A percentile compares a stretch with the other conserved stretches of the same genome.
phyloP scores from a whole-genome alignment of 2,888 invertebrate genomes.

The Plebejus melissa region DNA sequence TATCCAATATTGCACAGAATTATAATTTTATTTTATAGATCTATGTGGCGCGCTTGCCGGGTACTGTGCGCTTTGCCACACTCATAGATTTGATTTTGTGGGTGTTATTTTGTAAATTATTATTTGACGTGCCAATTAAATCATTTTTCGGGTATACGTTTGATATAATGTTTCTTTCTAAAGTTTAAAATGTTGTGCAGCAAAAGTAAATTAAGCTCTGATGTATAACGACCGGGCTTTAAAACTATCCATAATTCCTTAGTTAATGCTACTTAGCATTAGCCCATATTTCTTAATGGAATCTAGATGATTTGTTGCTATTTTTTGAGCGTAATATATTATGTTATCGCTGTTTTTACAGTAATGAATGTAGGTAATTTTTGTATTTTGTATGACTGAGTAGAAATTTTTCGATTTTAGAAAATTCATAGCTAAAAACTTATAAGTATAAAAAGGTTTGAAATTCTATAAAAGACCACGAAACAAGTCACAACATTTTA shows the following conservation, averaged over 20 bases:
- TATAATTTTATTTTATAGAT: no score
- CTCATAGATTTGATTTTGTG: no score
- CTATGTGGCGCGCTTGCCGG: no score
- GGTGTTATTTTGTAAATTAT: no score
- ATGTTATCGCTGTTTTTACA: background rate
- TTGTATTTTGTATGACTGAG: conserved; percentile 2
- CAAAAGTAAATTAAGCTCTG: background rate
- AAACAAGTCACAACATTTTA: no score
- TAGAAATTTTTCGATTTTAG: background rate
- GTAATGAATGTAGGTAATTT: background rate
- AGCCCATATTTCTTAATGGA: background rate
- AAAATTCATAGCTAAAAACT: background rate
- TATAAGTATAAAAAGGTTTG: no score
- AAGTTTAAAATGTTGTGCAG: background rate
- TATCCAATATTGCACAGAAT: no score
- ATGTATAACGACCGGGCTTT: background rate
- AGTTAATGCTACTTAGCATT: background rate
- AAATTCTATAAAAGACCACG: no score
- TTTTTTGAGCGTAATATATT: background rate
- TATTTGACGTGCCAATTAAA: no score
- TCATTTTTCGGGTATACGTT: no score
- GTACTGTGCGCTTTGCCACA: no score
- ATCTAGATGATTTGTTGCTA: background rate
- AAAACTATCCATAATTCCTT: background rate
- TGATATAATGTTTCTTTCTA: no score